Base-by-base conservation (phyloP, 2,888 invertebrate species). In the Drosophila fulvimacula region DNA sequence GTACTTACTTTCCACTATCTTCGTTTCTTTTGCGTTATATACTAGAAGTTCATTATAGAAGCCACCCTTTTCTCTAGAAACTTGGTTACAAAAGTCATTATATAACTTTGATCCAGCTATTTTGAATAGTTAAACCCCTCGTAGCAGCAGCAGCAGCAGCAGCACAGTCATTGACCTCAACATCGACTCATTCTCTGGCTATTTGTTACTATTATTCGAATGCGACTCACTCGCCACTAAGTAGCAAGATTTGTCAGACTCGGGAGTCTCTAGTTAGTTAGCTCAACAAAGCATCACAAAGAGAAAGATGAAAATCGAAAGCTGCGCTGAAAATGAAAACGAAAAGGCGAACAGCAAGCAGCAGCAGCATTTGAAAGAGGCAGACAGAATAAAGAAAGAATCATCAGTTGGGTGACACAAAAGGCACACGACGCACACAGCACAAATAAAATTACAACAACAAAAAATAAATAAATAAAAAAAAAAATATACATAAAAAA, bases 241-340 rank as follows among this genome's bases (percentile, higher is more conserved):
- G 30, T 61, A 34, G 49, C 1, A 2, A 51, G 49, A 21, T 19
- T 51, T 46, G 7, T 19, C 3, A 38, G 46, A 9, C 39, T 55
- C 32, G 11, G 24, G 24, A 19, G 10, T 44, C 27, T 60, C 13
- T 24, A 58, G 57, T 62, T 36, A 48, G 72, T 21, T 17, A 41
- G 44, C 51, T 41, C 17, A 17, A 52, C 36, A 51, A 58, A 53
- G 57, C 24, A 17, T 27, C 32, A 49, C 36, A 62, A 69, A 76
- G 68, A 71, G 63, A 67, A 59, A 69, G 36, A 52, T 66, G 32
- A 75, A 84, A 83, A 84, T 73, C 57, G 76, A 83, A 83, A 85
- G 68, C 73, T 62, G 41, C 27, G 24, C 58, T 56, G 34, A 55
- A 71, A 67, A 57, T 41, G 49, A 75, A 58, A 58, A 62, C 49